phyloP scores from a whole-genome alignment of 2,797 vertebrate species.

The Hafferia zeledoni region DNA sequence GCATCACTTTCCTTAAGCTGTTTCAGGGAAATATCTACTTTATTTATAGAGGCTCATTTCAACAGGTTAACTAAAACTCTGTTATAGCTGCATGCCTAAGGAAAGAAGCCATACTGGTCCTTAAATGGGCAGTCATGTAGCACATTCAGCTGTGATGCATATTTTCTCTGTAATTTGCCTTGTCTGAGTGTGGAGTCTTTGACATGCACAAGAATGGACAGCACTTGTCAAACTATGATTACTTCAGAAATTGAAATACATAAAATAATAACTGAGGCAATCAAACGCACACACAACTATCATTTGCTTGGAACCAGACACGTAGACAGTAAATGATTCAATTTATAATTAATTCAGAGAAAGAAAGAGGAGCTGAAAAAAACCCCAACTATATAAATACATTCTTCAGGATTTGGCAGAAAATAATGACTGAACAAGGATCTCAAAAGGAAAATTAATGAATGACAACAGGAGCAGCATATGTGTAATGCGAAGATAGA shows the following conservation, averaged over 20 bases:
- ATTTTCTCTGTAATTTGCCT: background rate
- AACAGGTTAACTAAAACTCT: background rate
- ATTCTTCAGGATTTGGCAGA: background rate
- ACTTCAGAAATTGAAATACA: constrained; percentile 37
- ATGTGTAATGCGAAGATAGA: constrained; percentile 13
- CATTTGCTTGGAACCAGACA: constrained; percentile 17
- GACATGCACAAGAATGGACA: constrained; percentile 14
- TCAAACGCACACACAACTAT: constrained; percentile 23
- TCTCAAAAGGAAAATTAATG: constrained; percentile 46
- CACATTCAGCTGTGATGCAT: background rate
- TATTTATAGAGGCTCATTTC: background rate
- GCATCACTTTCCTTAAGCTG: background rate
- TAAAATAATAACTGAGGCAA: constrained; percentile 44
- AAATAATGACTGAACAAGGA: constrained; percentile 49
- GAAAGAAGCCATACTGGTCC: background rate
- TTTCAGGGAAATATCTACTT: background rate
- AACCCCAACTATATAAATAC: background rate
- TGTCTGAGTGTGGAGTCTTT: background rate
- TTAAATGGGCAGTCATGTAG: background rate
- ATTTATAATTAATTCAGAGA: constrained; percentile 48
- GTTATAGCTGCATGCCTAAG: background rate
- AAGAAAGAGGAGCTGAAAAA: background rate
- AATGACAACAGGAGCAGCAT: constrained; percentile 31
- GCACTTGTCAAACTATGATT: constrained; percentile 23
- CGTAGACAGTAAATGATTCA: constrained; percentile 33